Base-by-base conservation (phyloP, 2,113 vertebrate genomes). In the Thymallus thymallus region DNA sequence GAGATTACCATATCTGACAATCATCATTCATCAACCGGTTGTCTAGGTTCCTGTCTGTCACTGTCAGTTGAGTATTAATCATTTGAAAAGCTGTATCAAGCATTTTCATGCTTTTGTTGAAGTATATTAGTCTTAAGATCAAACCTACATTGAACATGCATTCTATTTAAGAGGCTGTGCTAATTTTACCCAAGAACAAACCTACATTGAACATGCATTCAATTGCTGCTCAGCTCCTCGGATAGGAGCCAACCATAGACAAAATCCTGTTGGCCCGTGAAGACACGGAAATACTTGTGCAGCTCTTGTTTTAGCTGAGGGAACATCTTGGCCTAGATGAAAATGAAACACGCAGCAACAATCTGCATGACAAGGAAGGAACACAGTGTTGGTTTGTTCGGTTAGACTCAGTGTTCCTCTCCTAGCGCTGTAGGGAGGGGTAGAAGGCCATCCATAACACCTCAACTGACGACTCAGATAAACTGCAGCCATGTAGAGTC, bases 321-420 rank as follows among this genome's bases (percentile, higher is more conserved):
- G 86, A 89, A 87, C 85, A 88, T 84, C 56, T 66, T 88, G 88
- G 76, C 89, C 87, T 85, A 81, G 80, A 86, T 89, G 77, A 88
- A 81, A 86, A 76, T 80, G 72, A 14, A 24, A 24, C 80, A 79
- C 3, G 24, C 62, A 80, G 83, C 71, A 20, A 74, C 78, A 84
- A 71, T 88, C 75, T 90, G 83, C 81, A 83, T 80, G 75, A 84
- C 74, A 71, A 81, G 68, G 82, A 88, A 23, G 65, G 65, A 62
- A 58, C 86, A 75, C 41, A 23, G 46, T 84, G 87, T 89, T 81
- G 87, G 71, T 74, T 45, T 45, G 41, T 45, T 45, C 41, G 9
- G 41, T 45, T 45, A 45, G 35, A 63, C 51, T 35, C 65, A 3
- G 22, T 68, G 74, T 83, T 84, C 81, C 12, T 1, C 45, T 14